A percentile compares a stretch with the other conserved stretches of the same genome.
phyloP scores from a whole-genome alignment of 2,888 invertebrate species.

The Creontiades dilutus region DNA sequence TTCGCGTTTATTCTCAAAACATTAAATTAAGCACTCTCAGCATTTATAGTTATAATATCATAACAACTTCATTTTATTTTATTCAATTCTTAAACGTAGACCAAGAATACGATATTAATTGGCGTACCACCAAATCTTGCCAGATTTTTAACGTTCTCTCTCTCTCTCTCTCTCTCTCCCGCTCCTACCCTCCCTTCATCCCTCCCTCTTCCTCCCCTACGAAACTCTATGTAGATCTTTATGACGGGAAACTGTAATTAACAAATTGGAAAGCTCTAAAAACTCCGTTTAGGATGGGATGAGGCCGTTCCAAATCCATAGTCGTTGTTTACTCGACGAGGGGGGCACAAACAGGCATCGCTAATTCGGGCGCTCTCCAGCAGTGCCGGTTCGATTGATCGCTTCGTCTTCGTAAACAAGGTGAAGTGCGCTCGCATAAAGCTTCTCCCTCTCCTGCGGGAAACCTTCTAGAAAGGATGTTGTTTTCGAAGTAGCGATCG shows the following conservation, averaged over 20 bases:
- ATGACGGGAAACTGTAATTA: neutral
- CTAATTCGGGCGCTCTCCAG: conserved; percentile 47
- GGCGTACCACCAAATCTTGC: too few species aligned
- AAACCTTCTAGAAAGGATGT: conserved; percentile 51
- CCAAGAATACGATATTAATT: too few species aligned
- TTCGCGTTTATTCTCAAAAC: too few species aligned
- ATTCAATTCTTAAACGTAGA: too few species aligned
- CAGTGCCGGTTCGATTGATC: conserved; percentile 56
- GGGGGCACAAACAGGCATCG: conserved; percentile 62
- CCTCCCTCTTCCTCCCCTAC: neutral
- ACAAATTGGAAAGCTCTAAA: conserved; percentile 4
- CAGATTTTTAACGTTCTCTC: too few species aligned
- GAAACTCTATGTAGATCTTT: neutral
- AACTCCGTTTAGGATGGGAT: neutral
- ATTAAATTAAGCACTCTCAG: too few species aligned
- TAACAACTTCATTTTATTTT: too few species aligned
- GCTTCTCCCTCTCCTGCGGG: conserved; percentile 34
- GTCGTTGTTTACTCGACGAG: conserved; percentile 36
- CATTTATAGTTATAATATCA: too few species aligned
- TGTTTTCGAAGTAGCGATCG: conserved; percentile 52
- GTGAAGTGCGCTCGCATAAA: conserved; percentile 64
- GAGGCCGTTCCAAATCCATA: neutral
- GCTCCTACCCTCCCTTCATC: too few species aligned
- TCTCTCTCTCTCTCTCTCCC: too few species aligned
- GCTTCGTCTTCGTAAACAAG: conserved; percentile 62